phyloP scores from a whole-genome alignment of 2,888 invertebrate genomes.

The Timema podura region DNA sequence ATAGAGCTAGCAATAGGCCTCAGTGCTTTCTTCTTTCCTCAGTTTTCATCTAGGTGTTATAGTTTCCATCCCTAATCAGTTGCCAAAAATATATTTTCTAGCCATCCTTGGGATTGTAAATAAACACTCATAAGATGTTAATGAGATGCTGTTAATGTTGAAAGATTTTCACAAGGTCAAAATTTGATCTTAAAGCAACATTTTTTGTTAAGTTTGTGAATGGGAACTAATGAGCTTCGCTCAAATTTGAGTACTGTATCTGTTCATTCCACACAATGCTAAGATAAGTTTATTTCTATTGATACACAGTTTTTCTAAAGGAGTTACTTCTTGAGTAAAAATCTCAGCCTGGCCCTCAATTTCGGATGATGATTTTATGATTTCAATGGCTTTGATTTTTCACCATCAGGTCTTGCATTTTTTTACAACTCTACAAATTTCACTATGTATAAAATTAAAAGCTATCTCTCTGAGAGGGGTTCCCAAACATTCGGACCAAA shows the following conservation, averaged over 20 bases:
- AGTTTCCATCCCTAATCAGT: not conserved
- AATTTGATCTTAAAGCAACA: not conserved
- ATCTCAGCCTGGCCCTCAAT: not conserved
- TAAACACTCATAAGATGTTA: not conserved
- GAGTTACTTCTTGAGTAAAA: not conserved
- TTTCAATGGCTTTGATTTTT: no score
- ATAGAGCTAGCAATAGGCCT: not conserved
- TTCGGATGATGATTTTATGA: not conserved
- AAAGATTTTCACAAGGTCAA: not conserved
- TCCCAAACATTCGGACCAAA: no score
- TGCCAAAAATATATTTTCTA: not conserved
- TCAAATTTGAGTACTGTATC: not conserved
- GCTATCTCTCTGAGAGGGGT: no score
- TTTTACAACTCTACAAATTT: no score
- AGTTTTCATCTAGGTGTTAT: not conserved
- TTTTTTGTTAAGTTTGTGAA: not conserved
- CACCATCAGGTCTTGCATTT: no score
- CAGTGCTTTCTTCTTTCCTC: not conserved
- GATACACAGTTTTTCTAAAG: no score
- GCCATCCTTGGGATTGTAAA: not conserved
- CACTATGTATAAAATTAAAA: no score
- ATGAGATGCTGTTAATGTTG: not conserved
- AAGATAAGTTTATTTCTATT: not conserved
- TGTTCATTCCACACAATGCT: not conserved
- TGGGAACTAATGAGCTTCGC: not conserved